A percentile compares a stretch with the other conserved stretches of the same genome.
Evolutionary conservation across 2,888 invertebrate species (phyloP).

Genomic region (Lasioglossum oenotherae): DNA sequence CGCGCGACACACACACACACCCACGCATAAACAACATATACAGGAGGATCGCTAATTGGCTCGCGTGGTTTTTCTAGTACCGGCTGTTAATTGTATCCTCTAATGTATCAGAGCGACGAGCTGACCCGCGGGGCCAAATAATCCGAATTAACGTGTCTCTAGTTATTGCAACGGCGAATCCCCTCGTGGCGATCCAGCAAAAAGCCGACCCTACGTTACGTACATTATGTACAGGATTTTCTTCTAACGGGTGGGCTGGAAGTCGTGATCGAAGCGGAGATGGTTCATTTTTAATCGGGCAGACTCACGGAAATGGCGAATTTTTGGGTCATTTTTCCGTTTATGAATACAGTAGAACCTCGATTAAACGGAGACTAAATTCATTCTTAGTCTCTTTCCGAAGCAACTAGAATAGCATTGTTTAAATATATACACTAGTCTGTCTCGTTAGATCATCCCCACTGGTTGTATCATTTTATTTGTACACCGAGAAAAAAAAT

Average conservation of each 20-base stretch:
- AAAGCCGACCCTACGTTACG: background rate
- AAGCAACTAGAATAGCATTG: too few species aligned
- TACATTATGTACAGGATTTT: background rate
- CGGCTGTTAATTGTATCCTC: slow-evolving; percentile 12
- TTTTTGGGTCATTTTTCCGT: too few species aligned
- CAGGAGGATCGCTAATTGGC: slow-evolving; percentile 27
- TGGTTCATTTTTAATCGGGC: background rate
- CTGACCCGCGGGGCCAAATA: background rate
- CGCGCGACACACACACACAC: background rate
- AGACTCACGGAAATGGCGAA: too few species aligned
- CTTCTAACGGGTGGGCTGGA: background rate
- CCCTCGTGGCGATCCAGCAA: background rate
- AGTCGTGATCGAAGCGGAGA: background rate
- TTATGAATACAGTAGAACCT: too few species aligned
- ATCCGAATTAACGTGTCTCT: slow-evolving; percentile 12
- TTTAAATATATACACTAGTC: too few species aligned
- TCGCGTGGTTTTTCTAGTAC: slow-evolving; percentile 27
- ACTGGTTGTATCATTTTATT: too few species aligned
- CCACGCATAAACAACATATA: background rate
- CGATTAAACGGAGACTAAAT: too few species aligned
- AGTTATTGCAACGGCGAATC: background rate
- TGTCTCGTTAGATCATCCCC: too few species aligned
- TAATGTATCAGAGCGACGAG: background rate
- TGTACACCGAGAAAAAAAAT: too few species aligned
- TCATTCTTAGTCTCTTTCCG: too few species aligned